A percentile compares a stretch with the other conserved stretches of the same genome.
These are phyloP conservation scores for Mizuhopecten yessoensis DNA, from an alignment of 1,140 invertebrate genomes.

Conservation along the genomic window DNA sequence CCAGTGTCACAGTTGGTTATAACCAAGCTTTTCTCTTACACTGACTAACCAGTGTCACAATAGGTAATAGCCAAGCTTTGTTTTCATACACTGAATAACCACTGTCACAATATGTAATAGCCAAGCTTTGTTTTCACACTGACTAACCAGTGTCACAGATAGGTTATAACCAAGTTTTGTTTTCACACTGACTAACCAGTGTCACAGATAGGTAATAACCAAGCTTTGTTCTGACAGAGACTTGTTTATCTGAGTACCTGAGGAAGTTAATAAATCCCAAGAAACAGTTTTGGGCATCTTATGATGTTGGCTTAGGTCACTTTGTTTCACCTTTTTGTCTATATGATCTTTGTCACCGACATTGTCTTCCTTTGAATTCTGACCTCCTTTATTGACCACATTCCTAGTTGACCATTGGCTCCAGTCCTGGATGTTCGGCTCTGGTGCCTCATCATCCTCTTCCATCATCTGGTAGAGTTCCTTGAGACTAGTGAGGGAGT, in stretches of 20 bases:
- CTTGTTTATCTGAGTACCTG: not conserved
- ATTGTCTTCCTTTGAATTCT: not conserved
- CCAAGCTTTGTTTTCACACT: too few species aligned
- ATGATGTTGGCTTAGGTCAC: not conserved
- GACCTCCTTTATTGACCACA: not conserved
- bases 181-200: not conserved
- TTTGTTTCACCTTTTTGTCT: not conserved
- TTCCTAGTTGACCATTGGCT: not conserved
- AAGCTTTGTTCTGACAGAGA: slow-evolving; percentile 32
- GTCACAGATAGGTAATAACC: not conserved
- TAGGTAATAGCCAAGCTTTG: too few species aligned
- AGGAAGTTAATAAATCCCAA: slow-evolving; percentile 4
- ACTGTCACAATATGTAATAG: too few species aligned
- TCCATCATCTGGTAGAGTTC: not conserved
- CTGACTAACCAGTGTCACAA: too few species aligned
- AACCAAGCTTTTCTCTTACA: too few species aligned
- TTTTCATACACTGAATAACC: too few species aligned
- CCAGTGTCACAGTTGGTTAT: too few species aligned
- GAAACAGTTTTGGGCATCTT: slow-evolving; percentile 26
- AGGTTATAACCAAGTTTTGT: too few species aligned
- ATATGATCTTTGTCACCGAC: not conserved
- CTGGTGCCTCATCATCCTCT: slow-evolving; percentile 18
- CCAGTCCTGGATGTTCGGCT: not conserved
- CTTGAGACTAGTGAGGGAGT: slow-evolving; percentile 27
- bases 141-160: too few species aligned